Evolutionary conservation across 2,797 vertebrate species (phyloP).

Genomic region (Bucorvus abyssinicus): DNA sequence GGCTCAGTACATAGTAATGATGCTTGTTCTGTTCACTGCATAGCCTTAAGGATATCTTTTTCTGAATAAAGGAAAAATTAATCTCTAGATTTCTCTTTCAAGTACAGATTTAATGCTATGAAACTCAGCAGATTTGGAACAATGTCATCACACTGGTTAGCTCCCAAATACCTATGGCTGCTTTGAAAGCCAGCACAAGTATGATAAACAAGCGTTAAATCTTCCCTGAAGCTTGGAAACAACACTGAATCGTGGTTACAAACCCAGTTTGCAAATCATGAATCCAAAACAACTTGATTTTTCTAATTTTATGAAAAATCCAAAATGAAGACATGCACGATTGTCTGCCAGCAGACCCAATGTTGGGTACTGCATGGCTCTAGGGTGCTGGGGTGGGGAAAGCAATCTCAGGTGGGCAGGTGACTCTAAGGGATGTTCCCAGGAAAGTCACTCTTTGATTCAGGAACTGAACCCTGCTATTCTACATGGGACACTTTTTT

Average conservation of each 20-base stretch:
- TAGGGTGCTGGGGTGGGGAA: not conserved
- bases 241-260: not conserved
- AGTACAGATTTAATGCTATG: not conserved
- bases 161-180: not conserved
- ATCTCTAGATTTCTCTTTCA: not conserved
- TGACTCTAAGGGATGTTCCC: not conserved
- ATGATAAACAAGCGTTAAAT: not conserved
- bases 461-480: not conserved
- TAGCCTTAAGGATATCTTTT: slow-evolving; percentile 16
- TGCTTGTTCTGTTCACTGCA: slow-evolving; percentile 35
- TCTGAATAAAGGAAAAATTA: slow-evolving; percentile 36
- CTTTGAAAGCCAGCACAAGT: not conserved
- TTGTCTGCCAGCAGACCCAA: rapidly evolving
- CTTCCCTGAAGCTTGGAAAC: not conserved
- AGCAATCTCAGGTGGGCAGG: not conserved
- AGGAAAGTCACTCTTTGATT: not conserved
- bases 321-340: not conserved
- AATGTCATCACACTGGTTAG: not conserved
- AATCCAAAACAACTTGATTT: not conserved
- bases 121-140: not conserved
- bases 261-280: not conserved
- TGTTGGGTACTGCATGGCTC: not conserved
- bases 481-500: not conserved
- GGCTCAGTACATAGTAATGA: slow-evolving; percentile 39
- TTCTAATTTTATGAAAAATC: not conserved